Conservation (phyloP, 2,113 vertebrate genomes). For the Agapornis roseicollis region DNA sequence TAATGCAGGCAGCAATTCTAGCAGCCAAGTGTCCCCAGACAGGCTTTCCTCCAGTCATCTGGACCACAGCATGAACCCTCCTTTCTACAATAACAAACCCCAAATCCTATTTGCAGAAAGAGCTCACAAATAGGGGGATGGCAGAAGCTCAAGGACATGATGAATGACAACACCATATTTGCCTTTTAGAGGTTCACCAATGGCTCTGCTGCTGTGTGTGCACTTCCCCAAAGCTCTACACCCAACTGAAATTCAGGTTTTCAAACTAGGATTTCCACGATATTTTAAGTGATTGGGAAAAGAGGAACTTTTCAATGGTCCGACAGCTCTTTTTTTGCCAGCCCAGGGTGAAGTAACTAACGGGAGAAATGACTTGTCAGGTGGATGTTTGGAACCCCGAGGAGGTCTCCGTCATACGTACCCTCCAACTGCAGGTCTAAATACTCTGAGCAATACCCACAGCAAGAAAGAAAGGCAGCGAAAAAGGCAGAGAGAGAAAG, state of each 20-base stretch:
- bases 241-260: background rate
- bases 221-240: background rate
- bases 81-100: background rate
- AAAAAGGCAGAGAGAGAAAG: background rate
- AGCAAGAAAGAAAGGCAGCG: background rate
- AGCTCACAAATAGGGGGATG: background rate
- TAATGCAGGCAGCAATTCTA: background rate
- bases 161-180: fast-evolving
- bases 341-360: background rate
- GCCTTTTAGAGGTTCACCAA: fast-evolving
- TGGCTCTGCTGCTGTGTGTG: background rate
- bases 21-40: background rate
- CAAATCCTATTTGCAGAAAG: background rate
- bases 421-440: constrained; percentile 66
- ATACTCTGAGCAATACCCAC: constrained; percentile 63
- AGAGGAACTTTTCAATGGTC: background rate
- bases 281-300: too few relatives aligned
- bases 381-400: constrained; percentile 45
- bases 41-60: background rate
- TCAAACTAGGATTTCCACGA: background rate
- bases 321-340: background rate
- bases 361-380: background rate
- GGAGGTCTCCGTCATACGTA: constrained; percentile 23
- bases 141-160: background rate
- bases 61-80: background rate